These are phyloP conservation scores for Sesia apiformis DNA, from an alignment of 2,888 invertebrate species.

Conservation along the genomic window DNA sequence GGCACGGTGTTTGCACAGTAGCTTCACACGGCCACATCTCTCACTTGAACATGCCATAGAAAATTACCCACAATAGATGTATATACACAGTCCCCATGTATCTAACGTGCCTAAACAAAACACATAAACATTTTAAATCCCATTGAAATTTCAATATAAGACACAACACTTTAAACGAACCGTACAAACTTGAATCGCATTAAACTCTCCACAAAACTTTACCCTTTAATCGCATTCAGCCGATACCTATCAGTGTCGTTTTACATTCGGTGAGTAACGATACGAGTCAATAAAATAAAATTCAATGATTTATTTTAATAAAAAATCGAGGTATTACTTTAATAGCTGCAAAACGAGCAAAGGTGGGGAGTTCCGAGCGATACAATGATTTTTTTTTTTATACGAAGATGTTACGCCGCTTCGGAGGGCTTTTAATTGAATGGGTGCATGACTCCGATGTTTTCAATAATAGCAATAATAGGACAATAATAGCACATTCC, in stretches of 20 bases:
- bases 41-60: neutral
- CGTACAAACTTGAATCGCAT: conserved; percentile 42
- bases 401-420: conserved; percentile 45
- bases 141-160: conserved; percentile 46
- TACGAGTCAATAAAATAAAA: neutral
- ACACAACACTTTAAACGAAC: conserved; percentile 56
- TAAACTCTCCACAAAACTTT: conserved; percentile 10
- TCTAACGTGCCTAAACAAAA: neutral
- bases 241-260: neutral
- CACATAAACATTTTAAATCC: conserved; percentile 11
- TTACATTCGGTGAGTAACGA: neutral
- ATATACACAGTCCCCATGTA: neutral
- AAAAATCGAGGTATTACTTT: conserved; percentile 48
- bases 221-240: conserved; percentile 17
- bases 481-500: conserved; percentile 44
- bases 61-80: neutral
- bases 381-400: conserved; percentile 36
- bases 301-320: neutral
- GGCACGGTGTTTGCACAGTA: conserved; percentile 32
- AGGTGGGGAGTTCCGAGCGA: conserved; percentile 40
- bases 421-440: conserved; percentile 17
- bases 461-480: conserved; percentile 58
- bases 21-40: neutral
- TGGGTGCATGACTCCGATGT: conserved; percentile 54
- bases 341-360: conserved; percentile 59